phyloP scores from a whole-genome alignment of 2,888 invertebrate species.

The Pilophorus perplexus region DNA sequence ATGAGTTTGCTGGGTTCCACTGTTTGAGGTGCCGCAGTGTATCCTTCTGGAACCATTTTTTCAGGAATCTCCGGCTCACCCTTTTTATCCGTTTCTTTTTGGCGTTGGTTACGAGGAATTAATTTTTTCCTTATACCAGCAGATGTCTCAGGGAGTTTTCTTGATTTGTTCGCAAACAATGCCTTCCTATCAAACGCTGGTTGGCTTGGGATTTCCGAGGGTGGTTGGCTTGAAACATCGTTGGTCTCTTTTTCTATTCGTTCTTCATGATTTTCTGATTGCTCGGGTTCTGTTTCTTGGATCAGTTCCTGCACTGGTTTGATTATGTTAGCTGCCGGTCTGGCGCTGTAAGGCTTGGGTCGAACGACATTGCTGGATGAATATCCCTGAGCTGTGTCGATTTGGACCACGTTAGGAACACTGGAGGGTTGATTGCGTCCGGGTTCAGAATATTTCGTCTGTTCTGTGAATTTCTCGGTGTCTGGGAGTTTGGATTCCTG shows the following conservation, averaged over 20 bases:
- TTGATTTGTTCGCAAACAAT: slow-evolving; percentile 47
- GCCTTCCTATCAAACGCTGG: slow-evolving; percentile 46
- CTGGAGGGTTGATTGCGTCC: no score
- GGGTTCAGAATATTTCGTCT: no score
- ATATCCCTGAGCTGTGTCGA: no score
- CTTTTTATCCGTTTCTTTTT: neutral
- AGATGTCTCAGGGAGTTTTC: slow-evolving; percentile 48
- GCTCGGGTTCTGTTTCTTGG: slow-evolving; percentile 1
- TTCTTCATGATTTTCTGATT: neutral
- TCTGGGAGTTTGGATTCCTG: no score
- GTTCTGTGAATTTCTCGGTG: no score
- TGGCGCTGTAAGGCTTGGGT: slow-evolving; percentile 7
- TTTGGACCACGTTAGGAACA: no score
- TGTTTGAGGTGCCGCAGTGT: slow-evolving; percentile 42
- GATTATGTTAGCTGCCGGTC: neutral
- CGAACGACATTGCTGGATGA: neutral
- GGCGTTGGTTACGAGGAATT: slow-evolving; percentile 37
- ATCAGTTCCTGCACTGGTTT: slow-evolving; percentile 17
- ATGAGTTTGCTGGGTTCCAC: slow-evolving; percentile 42
- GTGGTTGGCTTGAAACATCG: slow-evolving; percentile 22
- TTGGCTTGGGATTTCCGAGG: slow-evolving; percentile 20
- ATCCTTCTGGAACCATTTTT: slow-evolving; percentile 41
- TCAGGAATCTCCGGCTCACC: neutral
- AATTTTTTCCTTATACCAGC: slow-evolving; percentile 48
- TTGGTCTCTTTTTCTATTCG: slow-evolving; percentile 6